Conservation (phyloP, 2,888 invertebrate species). For the Mongoloraphidia duomilia region DNA sequence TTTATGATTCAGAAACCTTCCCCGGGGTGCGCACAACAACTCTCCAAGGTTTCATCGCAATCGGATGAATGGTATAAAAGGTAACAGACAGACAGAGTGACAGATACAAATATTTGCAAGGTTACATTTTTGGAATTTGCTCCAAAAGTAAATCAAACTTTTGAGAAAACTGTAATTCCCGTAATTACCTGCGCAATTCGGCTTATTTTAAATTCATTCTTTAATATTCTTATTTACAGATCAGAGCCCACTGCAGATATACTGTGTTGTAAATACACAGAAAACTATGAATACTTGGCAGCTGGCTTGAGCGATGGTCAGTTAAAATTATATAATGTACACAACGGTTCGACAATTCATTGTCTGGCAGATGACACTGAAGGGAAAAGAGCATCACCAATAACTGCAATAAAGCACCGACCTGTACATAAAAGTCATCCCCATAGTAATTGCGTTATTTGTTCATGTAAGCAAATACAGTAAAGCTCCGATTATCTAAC, state of each 20-base stretch:
- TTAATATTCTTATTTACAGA: conserved; percentile 14
- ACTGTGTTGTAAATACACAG: conserved; percentile 45
- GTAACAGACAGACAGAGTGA: too few species aligned
- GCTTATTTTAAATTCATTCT: background rate
- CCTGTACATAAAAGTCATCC: conserved; percentile 42
- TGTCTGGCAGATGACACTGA: conserved; percentile 27
- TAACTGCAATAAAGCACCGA: conserved; percentile 45
- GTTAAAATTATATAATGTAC: conserved; percentile 38
- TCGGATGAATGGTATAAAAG: too few species aligned
- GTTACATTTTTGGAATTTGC: too few species aligned
- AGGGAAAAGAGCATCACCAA: conserved; percentile 38
- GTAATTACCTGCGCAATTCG: too few species aligned
- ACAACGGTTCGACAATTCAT: too few species aligned
- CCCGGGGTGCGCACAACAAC: too few species aligned
- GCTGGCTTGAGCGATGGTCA: conserved; percentile 45
- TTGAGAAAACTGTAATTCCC: conserved; percentile 32
- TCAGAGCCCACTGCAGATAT: conserved; percentile 39
- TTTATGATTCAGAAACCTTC: too few species aligned
- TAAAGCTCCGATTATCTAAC: too few species aligned
- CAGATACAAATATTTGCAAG: too few species aligned
- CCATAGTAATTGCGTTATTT: conserved; percentile 39
- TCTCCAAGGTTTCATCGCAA: too few species aligned
- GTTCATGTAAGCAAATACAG: conserved; percentile 36
- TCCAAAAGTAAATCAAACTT: conserved; percentile 30
- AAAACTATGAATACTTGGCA: conserved; percentile 41